These are phyloP conservation scores for Rattus rattus DNA, from an alignment of 2,113 vertebrate species.

Conservation along the genomic window DNA sequence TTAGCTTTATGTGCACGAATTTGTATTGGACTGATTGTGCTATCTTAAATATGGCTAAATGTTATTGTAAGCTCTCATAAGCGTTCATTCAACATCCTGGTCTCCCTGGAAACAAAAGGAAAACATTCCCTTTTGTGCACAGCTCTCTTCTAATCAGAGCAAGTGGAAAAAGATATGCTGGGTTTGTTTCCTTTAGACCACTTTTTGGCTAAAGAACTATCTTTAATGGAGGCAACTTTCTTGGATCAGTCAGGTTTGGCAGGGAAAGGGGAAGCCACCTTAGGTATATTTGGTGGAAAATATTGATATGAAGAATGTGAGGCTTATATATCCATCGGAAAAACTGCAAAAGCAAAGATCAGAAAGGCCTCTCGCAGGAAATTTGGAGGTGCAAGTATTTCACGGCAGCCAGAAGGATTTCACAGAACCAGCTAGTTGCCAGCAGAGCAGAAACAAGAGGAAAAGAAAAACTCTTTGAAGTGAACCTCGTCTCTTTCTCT, in stretches of 20 bases:
- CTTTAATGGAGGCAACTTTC: not conserved
- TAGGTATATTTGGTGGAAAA: not conserved
- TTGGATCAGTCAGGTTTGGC: slow-evolving; percentile 1
- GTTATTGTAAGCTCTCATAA: not conserved
- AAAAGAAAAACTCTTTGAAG: not conserved
- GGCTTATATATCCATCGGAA: not conserved
- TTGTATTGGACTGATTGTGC: not conserved
- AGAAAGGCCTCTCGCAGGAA: not conserved
- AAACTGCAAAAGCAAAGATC: not conserved
- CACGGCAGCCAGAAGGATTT: not conserved
- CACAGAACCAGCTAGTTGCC: not conserved
- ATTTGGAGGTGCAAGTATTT: not conserved
- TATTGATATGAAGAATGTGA: slow-evolving; percentile 23
- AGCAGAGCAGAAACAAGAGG: not conserved
- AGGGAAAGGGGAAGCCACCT: slow-evolving; percentile 13
- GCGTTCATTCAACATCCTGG: not conserved
- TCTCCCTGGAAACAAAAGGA: slow-evolving; percentile 41
- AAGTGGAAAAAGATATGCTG: not conserved
- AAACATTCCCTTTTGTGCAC: not conserved
- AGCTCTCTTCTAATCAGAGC: not conserved
- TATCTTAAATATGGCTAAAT: slow-evolving; percentile 14
- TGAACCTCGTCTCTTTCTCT: not conserved
- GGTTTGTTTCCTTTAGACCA: not conserved
- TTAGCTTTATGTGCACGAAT: not conserved
- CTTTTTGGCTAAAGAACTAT: not conserved